Percentiles rank a stretch among this genome's conserved stretches.
Evolutionary conservation across 2,113 vertebrate species (phyloP).

Genomic region (Dasyornis broadbenti): DNA sequence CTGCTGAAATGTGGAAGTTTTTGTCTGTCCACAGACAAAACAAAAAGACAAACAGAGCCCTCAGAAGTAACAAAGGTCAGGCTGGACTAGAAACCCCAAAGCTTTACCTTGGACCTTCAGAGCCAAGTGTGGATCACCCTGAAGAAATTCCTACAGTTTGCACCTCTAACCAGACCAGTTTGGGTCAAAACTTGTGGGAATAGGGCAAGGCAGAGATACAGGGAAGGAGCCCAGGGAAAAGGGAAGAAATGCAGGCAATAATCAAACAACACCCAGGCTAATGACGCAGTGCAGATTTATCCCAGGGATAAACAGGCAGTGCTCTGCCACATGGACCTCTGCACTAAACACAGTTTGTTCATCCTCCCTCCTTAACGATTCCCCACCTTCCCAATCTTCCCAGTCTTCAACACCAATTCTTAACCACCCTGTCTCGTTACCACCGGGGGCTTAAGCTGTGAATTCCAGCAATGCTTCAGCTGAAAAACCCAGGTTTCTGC

Average conservation of each 20-base stretch:
- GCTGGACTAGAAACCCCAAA: not conserved
- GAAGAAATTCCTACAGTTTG: not conserved
- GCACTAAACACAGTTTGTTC: not conserved
- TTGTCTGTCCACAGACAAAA: not conserved
- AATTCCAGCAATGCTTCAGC: not conserved
- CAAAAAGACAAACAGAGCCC: not conserved
- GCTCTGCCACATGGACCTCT: not conserved
- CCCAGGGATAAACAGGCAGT: not conserved
- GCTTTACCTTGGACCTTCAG: not conserved
- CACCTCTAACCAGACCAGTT: rapidly evolving
- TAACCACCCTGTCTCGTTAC: not conserved
- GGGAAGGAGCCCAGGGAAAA: rapidly evolving
- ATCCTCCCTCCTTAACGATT: not conserved
- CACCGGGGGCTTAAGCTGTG: not conserved
- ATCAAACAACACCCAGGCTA: not conserved
- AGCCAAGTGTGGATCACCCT: not conserved
- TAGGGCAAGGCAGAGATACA: not conserved
- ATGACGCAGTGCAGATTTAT: not conserved
- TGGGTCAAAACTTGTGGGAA: not conserved
- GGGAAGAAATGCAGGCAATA: not conserved
- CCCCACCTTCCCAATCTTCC: not conserved
- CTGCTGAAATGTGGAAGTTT: not conserved
- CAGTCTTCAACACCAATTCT: not conserved
- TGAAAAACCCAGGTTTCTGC: not conserved
- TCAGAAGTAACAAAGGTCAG: not conserved